These are phyloP conservation scores for Acinonyx jubatus DNA, from an alignment of 2,113 vertebrate genomes.

Conservation along the genomic window DNA sequence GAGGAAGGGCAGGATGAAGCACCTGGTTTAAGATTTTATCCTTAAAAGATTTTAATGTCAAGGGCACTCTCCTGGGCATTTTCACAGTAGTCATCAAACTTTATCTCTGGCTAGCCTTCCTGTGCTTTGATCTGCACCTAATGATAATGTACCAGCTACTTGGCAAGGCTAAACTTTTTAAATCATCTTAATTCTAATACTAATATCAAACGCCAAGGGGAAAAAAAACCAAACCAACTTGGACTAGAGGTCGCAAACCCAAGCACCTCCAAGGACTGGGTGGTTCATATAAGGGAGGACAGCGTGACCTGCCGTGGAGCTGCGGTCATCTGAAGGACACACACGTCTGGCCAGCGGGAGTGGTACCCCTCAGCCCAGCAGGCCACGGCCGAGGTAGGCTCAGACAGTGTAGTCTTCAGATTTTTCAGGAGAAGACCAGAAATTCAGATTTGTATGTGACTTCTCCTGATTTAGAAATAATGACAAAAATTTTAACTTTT, in stretches of 20 bases:
- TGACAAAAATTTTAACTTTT: not conserved
- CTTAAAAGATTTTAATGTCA: not conserved
- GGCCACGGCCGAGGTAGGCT: not conserved
- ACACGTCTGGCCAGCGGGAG: not conserved
- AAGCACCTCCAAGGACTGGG: not conserved
- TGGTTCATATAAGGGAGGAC: fast-evolving
- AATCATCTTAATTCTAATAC: not conserved
- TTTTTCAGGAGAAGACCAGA: not conserved
- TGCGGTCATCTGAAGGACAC: not conserved
- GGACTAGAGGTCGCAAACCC: not conserved
- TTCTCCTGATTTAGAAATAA: conserved; percentile 2
- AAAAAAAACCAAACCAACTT: not conserved
- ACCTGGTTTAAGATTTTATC: not conserved
- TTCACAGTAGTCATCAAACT: not conserved
- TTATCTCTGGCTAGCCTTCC: not conserved
- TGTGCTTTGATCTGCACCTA: not conserved
- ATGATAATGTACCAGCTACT: not conserved
- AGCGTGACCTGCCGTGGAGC: fast-evolving
- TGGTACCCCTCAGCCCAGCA: not conserved
- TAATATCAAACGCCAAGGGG: not conserved
- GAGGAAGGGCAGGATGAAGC: not conserved
- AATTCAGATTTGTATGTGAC: not conserved
- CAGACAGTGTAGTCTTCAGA: not conserved
- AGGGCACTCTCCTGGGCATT: not conserved
- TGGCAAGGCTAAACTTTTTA: not conserved